Evolutionary conservation across 1,140 invertebrate species (phyloP), one percentile per base, ranked within the genome.

Genomic region (Aleiodes sp.): DNA sequence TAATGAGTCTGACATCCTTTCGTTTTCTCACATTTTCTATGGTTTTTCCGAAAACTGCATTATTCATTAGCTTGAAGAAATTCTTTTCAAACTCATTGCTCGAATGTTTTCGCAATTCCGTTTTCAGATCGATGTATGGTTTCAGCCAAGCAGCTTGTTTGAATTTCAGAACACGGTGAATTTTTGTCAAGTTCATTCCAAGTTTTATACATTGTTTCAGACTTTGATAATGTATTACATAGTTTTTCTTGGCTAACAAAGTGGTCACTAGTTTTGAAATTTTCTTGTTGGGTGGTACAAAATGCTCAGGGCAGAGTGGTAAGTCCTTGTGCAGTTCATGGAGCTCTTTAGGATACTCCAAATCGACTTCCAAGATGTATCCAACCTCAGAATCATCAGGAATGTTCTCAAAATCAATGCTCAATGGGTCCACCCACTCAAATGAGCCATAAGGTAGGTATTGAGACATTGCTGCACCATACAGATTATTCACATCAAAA

Each of bases 41-140:
- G 4, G 6, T 6, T 41, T 41, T 41, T 10, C 39, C n/a, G 3
- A 41, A 6, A 41, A 8, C n/a, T n/a, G n/a, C n/a, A n/a, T n/a
- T n/a, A n/a, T n/a, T n/a, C n/a, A n/a, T n/a, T n/a, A n/a, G n/a
- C n/a, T 41, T 35, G 31, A 35, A 35, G 6, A 14, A 41, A 41
- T 41, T 41, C 3, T 14, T 6, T 16, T 41, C 6, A 8, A 8
- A 35, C 31, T 35, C 31, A 10, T 35, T 35, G 10, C n/a, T 10
- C n/a, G 39, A 41, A 10, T 8, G n/a, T 8, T 41, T 6, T 41
- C 39, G 4, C 3, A 24, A 39, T 65, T 65, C 37, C 19, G 4
- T 62, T 65, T 33, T 33, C 35, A 29, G 31, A 43, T 59, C 43
- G 61, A 21, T 31, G 65, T 35, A 26, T 63, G 7, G 16, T 64